These are phyloP conservation scores for Bugulina stolonifera DNA, from an alignment of 2,888 invertebrate species.

Conservation along the genomic window DNA sequence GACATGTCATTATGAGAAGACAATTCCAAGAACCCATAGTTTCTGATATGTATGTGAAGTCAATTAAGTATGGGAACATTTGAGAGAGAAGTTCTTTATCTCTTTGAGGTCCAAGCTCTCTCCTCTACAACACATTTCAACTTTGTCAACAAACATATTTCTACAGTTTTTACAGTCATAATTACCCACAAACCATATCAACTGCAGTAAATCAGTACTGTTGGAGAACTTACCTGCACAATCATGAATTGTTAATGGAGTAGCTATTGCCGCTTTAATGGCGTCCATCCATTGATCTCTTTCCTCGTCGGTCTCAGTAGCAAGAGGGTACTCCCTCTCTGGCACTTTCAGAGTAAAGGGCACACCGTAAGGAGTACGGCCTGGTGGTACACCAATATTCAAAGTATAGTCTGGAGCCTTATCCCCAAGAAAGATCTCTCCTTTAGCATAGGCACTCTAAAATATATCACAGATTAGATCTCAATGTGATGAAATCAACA, in stretches of 20 bases:
- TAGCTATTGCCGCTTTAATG: conserved; percentile 68
- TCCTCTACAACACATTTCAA: no score
- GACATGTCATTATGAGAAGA: no score
- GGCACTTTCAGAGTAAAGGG: conserved; percentile 77
- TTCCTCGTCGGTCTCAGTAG: conserved; percentile 70
- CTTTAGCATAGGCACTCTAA: conserved; percentile 78
- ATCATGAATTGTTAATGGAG: conserved; percentile 73
- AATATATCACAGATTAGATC: no score
- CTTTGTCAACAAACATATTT: no score
- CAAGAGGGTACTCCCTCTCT: conserved; percentile 74
- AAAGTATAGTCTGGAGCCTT: conserved; percentile 66
- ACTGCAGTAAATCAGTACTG: no score
- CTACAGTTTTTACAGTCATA: no score
- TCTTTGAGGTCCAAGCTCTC: neutral
- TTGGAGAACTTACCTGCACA: neutral
- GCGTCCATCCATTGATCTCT: conserved; percentile 74
- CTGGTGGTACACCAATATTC: conserved; percentile 63
- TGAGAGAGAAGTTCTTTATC: neutral
- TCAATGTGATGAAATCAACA: no score
- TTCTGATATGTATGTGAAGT: no score
- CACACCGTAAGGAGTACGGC: conserved; percentile 69
- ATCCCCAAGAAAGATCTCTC: conserved; percentile 80
- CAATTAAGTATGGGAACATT: no score
- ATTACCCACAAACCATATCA: no score
- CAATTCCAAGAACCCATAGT: no score